Evolutionary conservation across 2,888 invertebrate species (phyloP).

Genomic region (Nephrotoma guestfalica): DNA sequence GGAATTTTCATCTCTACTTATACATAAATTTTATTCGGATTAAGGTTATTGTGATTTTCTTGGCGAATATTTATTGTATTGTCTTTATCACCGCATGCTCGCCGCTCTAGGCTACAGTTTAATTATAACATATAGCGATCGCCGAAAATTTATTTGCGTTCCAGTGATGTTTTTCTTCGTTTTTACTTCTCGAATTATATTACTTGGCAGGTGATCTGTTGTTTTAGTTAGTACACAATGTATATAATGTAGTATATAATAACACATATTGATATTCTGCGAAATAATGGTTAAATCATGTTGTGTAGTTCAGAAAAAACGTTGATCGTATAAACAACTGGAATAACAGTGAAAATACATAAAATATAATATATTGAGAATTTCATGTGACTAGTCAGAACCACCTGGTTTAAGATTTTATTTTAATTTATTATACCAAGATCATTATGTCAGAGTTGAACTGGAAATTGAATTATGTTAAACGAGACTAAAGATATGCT

Average conservation of each 20-base stretch:
- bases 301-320: background rate
- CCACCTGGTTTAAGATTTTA: background rate
- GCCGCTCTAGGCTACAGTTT: background rate
- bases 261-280: background rate
- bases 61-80: background rate
- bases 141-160: background rate
- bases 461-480: too few relatives aligned
- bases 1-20: background rate
- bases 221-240: background rate
- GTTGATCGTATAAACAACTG: background rate
- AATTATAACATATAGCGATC: background rate
- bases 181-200: background rate
- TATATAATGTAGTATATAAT: background rate
- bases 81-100: background rate
- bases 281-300: background rate
- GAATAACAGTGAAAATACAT: background rate
- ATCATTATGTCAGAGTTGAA: too few relatives aligned
- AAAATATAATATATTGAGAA: background rate
- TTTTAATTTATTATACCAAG: background rate
- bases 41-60: background rate
- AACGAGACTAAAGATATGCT: too few relatives aligned
- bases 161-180: background rate
- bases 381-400: background rate
- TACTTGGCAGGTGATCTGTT: background rate
- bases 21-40: background rate